phyloP scores from a whole-genome alignment of 1,140 invertebrate species.

The Hormaphis cornu region DNA sequence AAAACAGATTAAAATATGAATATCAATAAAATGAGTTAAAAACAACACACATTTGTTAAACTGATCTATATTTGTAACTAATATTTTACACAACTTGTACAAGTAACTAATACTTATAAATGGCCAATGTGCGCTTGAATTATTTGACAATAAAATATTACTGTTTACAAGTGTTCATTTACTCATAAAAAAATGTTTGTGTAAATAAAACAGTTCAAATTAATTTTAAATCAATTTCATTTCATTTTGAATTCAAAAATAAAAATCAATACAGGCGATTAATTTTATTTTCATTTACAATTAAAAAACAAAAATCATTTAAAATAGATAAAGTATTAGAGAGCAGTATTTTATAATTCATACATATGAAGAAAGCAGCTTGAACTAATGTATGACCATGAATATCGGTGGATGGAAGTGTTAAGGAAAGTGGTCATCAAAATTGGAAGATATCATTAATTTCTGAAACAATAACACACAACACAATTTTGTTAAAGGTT shows the following conservation, averaged over 20 bases:
- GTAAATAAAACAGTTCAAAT: not conserved
- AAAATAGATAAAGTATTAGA: too few relatives aligned
- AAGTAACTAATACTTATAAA: not conserved
- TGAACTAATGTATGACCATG: conserved; percentile 11
- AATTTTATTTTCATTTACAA: not conserved
- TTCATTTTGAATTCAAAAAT: not conserved
- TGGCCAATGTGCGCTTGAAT: not conserved
- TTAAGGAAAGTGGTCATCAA: conserved; percentile 8
- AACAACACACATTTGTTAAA: not conserved
- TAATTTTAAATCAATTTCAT: not conserved
- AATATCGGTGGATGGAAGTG: conserved; percentile 5
- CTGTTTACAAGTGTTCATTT: not conserved
- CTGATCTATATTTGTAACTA: too few relatives aligned
- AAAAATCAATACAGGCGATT: not conserved
- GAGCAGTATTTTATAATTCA: not conserved
- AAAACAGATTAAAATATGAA: not conserved
- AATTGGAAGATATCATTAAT: not conserved
- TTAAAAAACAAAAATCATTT: too few relatives aligned
- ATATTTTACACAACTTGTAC: not conserved
- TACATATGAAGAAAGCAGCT: not conserved
- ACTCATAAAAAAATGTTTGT: not conserved
- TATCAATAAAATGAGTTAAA: not conserved
- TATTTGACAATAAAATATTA: not conserved
- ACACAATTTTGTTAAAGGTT: conserved; percentile 10
- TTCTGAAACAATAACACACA: conserved; percentile 30